Base-by-base conservation (phyloP, 2,888 invertebrate species). In the Caenorhabditis sulstoni region DNA sequence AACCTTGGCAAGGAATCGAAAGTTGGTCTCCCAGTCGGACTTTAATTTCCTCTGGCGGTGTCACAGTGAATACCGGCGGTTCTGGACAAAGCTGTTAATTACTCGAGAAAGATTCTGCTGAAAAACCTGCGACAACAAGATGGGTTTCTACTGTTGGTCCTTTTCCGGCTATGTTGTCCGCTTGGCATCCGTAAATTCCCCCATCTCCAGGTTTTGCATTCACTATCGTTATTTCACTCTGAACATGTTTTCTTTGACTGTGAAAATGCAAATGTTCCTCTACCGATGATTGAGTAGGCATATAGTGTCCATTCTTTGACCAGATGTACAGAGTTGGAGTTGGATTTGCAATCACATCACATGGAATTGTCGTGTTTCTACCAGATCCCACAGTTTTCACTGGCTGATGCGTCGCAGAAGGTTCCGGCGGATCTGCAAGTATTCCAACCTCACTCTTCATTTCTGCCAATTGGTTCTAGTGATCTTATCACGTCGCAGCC, bases 331-430 rank as follows among this genome's bases (percentile, higher is more conserved):
- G 53, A 1, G 73, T 79, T 4, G 82, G 83, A n/a, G 83, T 66
- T 18, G 90, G 90, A 80, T 90, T 90, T 1, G 90, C 85, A 35
- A 86, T 83, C 0, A 90, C 80, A 44, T 82, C 81, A 58, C 90
- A 90, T 5, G 59, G 53, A 14, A 88, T 44, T 11, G 82, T 73
- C 14, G 76, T 74, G 37, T 82, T 83, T 20, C 66, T 66, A 4
- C 86, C 85, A 0, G 78, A 68, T 9, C 79, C 86, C 9, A 88
- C 61, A 0, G 85, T 84, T 66, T 85, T 79, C 9, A 88, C 79
- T 9, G 83, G 83, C 22, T 79, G 79, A 53, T 84, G 87, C 8
- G 65, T 73, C 37, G 84, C 50, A 0, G 68, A 71, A 0, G 84
- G 70, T 71, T 80, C 80, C 2, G 80, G 80, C 18, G 80, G 52